These are phyloP conservation scores for Tetrao urogallus DNA, from an alignment of 2,113 vertebrate genomes.

Conservation along the genomic window DNA sequence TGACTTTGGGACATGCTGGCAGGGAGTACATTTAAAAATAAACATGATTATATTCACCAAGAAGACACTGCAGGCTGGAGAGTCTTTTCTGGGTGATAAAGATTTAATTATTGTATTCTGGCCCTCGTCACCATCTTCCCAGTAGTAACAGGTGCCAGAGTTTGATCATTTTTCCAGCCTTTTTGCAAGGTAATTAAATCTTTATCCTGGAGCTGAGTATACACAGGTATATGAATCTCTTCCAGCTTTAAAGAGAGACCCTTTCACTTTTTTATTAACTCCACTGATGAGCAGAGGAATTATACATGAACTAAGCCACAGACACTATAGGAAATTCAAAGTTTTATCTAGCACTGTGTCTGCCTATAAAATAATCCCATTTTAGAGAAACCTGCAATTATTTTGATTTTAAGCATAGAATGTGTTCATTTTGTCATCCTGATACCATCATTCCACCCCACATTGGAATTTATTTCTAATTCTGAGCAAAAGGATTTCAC, in stretches of 20 bases:
- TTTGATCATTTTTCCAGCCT: slow-evolving; percentile 17
- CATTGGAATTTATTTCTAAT: slow-evolving; percentile 26
- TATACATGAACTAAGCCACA: slow-evolving; percentile 20
- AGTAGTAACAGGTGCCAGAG: slow-evolving; percentile 45
- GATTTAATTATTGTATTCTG: slow-evolving; percentile 46
- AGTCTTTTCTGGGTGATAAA: slow-evolving; percentile 38
- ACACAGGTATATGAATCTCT: neutral
- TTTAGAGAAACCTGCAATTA: slow-evolving; percentile 5
- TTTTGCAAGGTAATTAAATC: slow-evolving; percentile 58
- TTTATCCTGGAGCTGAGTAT: slow-evolving; percentile 23
- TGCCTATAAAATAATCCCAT: slow-evolving; percentile 45
- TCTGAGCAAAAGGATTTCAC: slow-evolving; percentile 37
- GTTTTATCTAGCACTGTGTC: slow-evolving; percentile 8
- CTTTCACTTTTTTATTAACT: slow-evolving; percentile 55
- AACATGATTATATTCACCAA: slow-evolving; percentile 41
- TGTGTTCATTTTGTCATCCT: slow-evolving; percentile 26
- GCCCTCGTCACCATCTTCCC: neutral
- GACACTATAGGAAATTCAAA: slow-evolving; percentile 19
- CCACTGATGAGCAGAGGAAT: slow-evolving; percentile 29
- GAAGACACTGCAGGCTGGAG: slow-evolving; percentile 15
- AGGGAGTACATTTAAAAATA: slow-evolving; percentile 61
- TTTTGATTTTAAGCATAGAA: slow-evolving; percentile 54
- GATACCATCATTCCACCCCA: slow-evolving; percentile 20
- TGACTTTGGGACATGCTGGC: slow-evolving; percentile 27
- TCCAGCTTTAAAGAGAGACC: neutral